Conservation (phyloP, 2,888 invertebrate species). For the Choristoneura rosaceana region DNA sequence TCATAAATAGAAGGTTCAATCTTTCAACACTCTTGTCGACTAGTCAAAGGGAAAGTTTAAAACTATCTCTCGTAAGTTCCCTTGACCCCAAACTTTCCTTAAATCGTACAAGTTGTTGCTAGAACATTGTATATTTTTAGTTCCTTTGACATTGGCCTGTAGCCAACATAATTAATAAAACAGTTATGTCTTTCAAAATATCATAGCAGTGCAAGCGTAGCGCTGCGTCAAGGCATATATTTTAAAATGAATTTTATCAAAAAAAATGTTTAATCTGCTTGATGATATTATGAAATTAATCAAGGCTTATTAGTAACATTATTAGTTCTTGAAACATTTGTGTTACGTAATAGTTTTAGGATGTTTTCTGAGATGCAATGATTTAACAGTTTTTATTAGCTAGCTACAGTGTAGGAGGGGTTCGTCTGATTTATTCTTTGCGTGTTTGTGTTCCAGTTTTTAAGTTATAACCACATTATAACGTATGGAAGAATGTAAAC, state of each 20-base stretch:
- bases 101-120: conserved; percentile 31
- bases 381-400: conserved; percentile 1
- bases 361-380: conserved; percentile 5
- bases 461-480: not conserved
- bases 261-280: conserved; percentile 46
- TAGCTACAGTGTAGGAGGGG: not conserved
- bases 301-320: conserved; percentile 28
- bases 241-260: conserved; percentile 51
- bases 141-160: conserved; percentile 61
- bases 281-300: conserved; percentile 40
- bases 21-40: not conserved
- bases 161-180: conserved; percentile 74
- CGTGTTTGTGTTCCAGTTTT: not conserved
- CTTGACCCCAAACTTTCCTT: conserved; percentile 41
- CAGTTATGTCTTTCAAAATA: conserved; percentile 72
- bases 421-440: not conserved
- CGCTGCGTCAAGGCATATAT: conserved; percentile 67
- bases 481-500: conserved; percentile 1
- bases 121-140: conserved; percentile 42
- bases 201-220: conserved; percentile 61
- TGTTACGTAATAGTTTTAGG: conserved; percentile 1
- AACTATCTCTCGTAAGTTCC: conserved; percentile 5
- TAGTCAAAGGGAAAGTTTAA: not conserved
- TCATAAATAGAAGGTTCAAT: too few relatives aligned
- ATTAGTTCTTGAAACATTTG: conserved; percentile 8